A percentile compares a stretch with the other conserved stretches of the same genome.
Conservation (phyloP, 2,113 vertebrate species). For the Hyla sarda region DNA sequence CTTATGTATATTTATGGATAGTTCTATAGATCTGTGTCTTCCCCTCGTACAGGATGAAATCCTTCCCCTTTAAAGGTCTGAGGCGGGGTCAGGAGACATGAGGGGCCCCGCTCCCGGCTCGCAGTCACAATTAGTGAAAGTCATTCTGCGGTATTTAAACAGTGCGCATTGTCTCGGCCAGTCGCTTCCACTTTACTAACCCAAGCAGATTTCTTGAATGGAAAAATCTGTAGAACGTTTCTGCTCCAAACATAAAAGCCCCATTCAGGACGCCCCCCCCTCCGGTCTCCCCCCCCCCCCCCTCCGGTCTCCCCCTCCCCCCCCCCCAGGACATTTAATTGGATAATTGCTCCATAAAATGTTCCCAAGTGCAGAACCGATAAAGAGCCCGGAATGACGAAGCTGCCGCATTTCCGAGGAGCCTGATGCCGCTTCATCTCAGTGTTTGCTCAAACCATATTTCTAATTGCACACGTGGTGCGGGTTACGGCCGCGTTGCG, state of each 20-base stretch:
- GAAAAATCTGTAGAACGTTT: slow-evolving; percentile 14
- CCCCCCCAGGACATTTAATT: slow-evolving; percentile 48
- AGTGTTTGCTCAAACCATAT: slow-evolving; percentile 36
- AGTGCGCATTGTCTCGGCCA: slow-evolving; percentile 3
- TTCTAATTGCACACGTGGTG: slow-evolving; percentile 52
- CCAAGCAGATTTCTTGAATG: slow-evolving; percentile 34
- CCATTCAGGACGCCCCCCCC: slow-evolving; percentile 1
- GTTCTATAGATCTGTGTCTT: neutral
- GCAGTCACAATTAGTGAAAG: slow-evolving; percentile 39
- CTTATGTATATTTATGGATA: too few relatives aligned
- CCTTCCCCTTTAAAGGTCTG: slow-evolving; percentile 11
- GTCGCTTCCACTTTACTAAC: slow-evolving; percentile 27
- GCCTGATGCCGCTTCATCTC: slow-evolving; percentile 21
- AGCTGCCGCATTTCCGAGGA: slow-evolving; percentile 8
- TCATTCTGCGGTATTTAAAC: slow-evolving; percentile 30
- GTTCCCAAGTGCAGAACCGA: slow-evolving; percentile 55
- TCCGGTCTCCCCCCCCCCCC: neutral
- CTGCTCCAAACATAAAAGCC: slow-evolving; percentile 43
- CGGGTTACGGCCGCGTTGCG: slow-evolving; percentile 32
- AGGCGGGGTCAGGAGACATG: neutral
- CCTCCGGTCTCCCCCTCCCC: neutral
- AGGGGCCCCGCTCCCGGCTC: neutral
- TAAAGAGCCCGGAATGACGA: slow-evolving; percentile 42
- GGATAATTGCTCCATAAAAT: slow-evolving; percentile 57
- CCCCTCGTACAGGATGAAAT: neutral